phyloP scores from a whole-genome alignment of 1,140 invertebrate genomes.

The Planococcus citri region DNA sequence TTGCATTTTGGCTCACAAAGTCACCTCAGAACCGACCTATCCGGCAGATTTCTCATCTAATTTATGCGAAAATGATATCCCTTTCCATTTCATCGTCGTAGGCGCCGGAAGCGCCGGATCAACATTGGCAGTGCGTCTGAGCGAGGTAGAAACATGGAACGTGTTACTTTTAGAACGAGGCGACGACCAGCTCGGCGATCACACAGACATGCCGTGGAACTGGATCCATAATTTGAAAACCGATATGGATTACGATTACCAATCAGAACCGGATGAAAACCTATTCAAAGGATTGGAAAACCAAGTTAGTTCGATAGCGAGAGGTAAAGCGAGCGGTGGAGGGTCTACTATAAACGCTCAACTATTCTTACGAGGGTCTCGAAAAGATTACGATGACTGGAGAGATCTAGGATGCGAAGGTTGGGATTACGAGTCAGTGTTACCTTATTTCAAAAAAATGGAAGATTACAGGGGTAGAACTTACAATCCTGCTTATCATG shows the following conservation, averaged over 20 bases:
- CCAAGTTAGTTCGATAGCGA: conserved; percentile 11
- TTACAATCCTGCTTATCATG: conserved; percentile 45
- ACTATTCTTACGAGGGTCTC: conserved; percentile 47
- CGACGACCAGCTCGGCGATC: conserved; percentile 45
- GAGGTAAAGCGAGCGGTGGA: conserved; percentile 47
- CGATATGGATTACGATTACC: background rate
- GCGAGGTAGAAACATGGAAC: conserved; percentile 45
- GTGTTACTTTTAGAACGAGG: conserved; percentile 42
- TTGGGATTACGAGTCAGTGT: conserved; percentile 46
- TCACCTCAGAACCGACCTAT: conserved; percentile 21
- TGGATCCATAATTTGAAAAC: background rate
- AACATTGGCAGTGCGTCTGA: conserved; percentile 40
- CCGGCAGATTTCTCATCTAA: conserved; percentile 25
- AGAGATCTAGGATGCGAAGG: conserved; percentile 34
- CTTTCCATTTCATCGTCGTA: conserved; percentile 34
- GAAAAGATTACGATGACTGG: conserved; percentile 45
- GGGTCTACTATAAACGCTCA: conserved; percentile 49
- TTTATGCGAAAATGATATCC: conserved; percentile 32
- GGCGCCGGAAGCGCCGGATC: conserved; percentile 43
- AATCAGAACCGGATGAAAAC: background rate
- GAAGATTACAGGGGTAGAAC: conserved; percentile 44
- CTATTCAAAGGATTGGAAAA: conserved; percentile 25
- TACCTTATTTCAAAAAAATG: conserved; percentile 70
- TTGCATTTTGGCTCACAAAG: too few relatives aligned
- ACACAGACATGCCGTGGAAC: conserved; percentile 22